These are phyloP conservation scores for Tokudaia muenninki DNA, from an alignment of 2,797 vertebrate species.

Conservation along the genomic window DNA sequence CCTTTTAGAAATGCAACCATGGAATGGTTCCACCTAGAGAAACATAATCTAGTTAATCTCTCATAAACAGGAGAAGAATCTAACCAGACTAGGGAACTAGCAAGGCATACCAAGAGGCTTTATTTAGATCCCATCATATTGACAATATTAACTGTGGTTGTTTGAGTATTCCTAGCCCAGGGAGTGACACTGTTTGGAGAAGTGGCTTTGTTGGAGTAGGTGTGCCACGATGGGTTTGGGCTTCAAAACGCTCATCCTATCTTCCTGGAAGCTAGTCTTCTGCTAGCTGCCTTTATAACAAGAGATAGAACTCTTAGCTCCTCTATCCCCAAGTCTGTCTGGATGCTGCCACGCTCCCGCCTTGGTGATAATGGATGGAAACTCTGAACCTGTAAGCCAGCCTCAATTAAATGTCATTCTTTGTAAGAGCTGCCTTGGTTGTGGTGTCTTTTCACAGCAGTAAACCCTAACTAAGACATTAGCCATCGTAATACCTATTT, in stretches of 20 bases:
- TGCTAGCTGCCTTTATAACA: not conserved
- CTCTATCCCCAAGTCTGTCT: not conserved
- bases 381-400: not conserved
- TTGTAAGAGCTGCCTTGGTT: not conserved
- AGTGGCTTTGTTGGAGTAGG: not conserved
- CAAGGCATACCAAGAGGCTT: not conserved
- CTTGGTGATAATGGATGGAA: not conserved
- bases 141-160: not conserved
- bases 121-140: not conserved
- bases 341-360: not conserved
- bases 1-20: not conserved
- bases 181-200: not conserved
- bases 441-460: not conserved
- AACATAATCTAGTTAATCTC: not conserved
- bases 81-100: not conserved
- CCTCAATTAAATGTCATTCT: not conserved
- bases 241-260: not conserved
- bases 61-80: not conserved
- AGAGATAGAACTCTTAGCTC: too few species aligned
- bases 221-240: not conserved
- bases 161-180: not conserved
- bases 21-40: not conserved
- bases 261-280: not conserved
- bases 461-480: not conserved
- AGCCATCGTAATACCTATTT: not conserved